phyloP scores from a whole-genome alignment of 2,888 invertebrate genomes.

The Ditylenchus weischeri region DNA sequence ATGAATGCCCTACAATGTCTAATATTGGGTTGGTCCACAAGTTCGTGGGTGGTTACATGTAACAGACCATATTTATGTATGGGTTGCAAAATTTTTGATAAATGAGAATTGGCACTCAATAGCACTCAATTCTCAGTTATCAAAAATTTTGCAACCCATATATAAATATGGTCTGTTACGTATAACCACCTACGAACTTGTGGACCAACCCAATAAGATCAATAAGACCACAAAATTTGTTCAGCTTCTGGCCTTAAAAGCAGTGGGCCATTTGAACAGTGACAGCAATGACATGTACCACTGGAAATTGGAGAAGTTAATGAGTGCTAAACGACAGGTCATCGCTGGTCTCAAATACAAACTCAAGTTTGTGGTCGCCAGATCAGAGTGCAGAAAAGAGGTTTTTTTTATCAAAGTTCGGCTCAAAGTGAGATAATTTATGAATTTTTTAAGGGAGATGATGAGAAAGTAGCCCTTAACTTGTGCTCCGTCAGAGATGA shows the following conservation, averaged over 20 bases:
- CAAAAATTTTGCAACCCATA: no score
- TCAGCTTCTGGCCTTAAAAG: constrained; percentile 36
- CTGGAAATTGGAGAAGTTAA: constrained; percentile 36
- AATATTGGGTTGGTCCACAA: no score
- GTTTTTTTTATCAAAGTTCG: constrained; percentile 5
- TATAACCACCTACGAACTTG: no score
- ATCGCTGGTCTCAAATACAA: constrained; percentile 39
- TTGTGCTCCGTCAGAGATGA: constrained; percentile 24
- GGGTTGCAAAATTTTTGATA: no score
- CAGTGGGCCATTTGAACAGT: constrained; percentile 37
- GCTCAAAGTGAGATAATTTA: background rate
- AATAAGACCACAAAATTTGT: background rate
- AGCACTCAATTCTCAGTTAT: no score
- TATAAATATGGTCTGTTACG: no score
- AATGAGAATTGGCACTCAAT: no score
- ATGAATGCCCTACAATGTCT: no score
- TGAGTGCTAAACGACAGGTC: constrained; percentile 29
- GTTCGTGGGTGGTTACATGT: no score
- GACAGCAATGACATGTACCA: constrained; percentile 39
- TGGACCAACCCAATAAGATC: no score
- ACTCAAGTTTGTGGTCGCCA: constrained; percentile 34
- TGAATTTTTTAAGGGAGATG: constrained; percentile 17
- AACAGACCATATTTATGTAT: no score
- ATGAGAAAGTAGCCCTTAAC: constrained; percentile 18
- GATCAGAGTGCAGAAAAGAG: constrained; percentile 42